Evolutionary conservation across 2,113 vertebrate genomes (phyloP), one percentile per base, ranked within the genome.

Genomic region (Sapayoa aenigma): DNA sequence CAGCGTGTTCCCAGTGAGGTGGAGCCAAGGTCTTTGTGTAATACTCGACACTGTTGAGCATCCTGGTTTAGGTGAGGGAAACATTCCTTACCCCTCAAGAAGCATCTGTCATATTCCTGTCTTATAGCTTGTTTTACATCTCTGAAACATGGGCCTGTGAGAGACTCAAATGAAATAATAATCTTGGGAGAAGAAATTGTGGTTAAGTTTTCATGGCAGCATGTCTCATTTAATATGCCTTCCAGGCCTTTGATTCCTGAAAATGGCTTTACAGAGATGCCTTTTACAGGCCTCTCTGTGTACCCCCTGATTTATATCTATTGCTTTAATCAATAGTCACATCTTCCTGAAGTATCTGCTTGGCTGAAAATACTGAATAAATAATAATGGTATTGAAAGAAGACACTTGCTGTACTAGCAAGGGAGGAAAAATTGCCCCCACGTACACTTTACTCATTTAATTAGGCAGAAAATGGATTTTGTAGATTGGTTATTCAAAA

Each of bases 381-480:
- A 80, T 88, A 76, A 79, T 92, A 42, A 63, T 28, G 31, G 12
- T 68, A 24, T 46, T 78, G 42, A 83, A 80, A 89, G 59, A 71
- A 33, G 52, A 44, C 5, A 31, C 85, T 86, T 81, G 42, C 63
- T 86, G 10, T 69, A 55, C 58, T 66, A 74, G 33, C 42, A 74
- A 35, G 55, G 73, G 63, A 86, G 52, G 68, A 91, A 86, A 73
- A 94, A 50, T 33, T 78, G 20, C 60, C 30, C 37, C 81, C 33
- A 21, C 73, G 59, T 89, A 63, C 30, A 23, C 69, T 86, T 72
- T 47, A 91, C 11, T 14, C 56, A 82, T 90, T 92, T 93, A 89
- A 93, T 93, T 89, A 94, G 47, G 14, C 76, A 93, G 88, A 94
- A 94, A 86, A 84, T 93, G 27, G 63, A 35, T 94, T 93, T 66